These are phyloP conservation scores for Rhopalosiphum nymphaeae DNA, from an alignment of 2,888 invertebrate genomes.

Conservation along the genomic window DNA sequence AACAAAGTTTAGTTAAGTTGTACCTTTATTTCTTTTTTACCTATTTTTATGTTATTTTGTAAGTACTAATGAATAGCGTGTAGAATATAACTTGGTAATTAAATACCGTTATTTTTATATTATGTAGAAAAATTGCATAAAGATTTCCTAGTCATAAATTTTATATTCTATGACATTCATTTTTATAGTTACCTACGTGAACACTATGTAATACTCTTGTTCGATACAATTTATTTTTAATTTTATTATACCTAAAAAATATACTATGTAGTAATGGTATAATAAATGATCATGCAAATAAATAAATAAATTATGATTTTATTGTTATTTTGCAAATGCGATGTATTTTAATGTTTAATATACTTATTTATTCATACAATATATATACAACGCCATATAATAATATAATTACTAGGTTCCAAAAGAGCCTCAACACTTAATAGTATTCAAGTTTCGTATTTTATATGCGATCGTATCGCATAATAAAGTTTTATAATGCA, in stretches of 20 bases:
- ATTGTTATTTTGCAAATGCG: neutral
- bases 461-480: neutral
- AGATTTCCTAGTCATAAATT: neutral
- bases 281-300: neutral
- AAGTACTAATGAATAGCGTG: neutral
- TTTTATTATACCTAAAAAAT: neutral
- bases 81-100: neutral
- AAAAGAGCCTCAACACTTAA: neutral
- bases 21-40: neutral
- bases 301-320: neutral
- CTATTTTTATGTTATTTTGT: neutral
- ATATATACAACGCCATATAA: neutral
- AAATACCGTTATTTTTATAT: neutral
- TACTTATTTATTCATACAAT: neutral
- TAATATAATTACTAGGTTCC: neutral
- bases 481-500: neutral
- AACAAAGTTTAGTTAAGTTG: neutral
- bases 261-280: neutral
- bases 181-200: neutral
- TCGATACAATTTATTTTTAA: neutral
- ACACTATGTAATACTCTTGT: neutral
- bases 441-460: neutral
- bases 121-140: neutral
- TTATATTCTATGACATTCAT: neutral
- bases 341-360: neutral